phyloP scores from a whole-genome alignment of 2,888 invertebrate genomes.

The Lepidochrysops patricia region DNA sequence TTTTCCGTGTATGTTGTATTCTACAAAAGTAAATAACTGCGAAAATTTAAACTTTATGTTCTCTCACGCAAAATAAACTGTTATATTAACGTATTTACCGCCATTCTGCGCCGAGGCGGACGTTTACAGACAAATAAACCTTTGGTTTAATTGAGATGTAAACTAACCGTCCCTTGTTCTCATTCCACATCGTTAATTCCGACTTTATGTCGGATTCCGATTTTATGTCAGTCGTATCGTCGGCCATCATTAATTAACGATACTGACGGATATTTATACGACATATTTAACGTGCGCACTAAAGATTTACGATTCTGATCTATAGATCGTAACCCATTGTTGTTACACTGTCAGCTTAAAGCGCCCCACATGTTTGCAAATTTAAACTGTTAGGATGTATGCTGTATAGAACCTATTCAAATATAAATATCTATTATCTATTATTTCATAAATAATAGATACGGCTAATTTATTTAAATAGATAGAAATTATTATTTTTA shows the following conservation, averaged over 20 bases:
- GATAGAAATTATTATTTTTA: too few relatives aligned
- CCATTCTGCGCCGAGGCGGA: neutral
- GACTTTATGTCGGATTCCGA: constrained; percentile 6
- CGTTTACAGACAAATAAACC: constrained; percentile 6
- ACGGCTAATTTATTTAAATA: too few relatives aligned
- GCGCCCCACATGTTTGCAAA: constrained; percentile 3
- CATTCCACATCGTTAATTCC: constrained; percentile 11
- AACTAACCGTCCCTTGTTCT: constrained; percentile 11
- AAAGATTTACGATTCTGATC: constrained; percentile 10
- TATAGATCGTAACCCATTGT: neutral
- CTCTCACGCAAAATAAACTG: neutral
- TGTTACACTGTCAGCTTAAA: neutral
- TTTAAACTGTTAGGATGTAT: neutral
- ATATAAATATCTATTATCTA: neutral
- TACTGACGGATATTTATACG: constrained; percentile 11
- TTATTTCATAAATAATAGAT: too few relatives aligned
- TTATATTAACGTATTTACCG: neutral
- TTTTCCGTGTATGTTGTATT: too few relatives aligned
- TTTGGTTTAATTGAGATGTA: constrained; percentile 12
- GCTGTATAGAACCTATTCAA: too few relatives aligned
- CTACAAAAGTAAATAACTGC: neutral
- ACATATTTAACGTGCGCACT: neutral
- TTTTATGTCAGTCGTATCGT: too few relatives aligned
- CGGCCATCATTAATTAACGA: constrained; percentile 10
- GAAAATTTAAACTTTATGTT: neutral